phyloP scores from a whole-genome alignment of 2,113 vertebrate species.

The Synodontis membranacea region DNA sequence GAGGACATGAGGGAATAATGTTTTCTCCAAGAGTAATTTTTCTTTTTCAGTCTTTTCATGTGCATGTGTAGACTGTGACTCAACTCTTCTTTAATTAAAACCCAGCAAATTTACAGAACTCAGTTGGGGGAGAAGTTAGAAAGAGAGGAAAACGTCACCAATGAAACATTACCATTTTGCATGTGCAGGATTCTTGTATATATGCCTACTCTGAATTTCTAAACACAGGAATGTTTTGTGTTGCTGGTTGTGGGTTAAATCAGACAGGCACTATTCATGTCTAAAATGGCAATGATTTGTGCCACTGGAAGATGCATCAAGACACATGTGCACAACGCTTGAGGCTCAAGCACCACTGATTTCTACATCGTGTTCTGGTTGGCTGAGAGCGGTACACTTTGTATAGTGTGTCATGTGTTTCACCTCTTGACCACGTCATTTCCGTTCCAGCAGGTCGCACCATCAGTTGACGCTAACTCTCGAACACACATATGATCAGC shows the following conservation, averaged over 20 bases:
- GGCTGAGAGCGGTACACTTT: neutral
- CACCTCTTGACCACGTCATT: conserved; percentile 80
- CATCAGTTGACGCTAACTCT: conserved; percentile 75
- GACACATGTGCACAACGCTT: neutral
- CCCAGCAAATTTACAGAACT: neutral
- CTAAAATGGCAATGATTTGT: neutral
- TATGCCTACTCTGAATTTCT: neutral
- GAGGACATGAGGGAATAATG: neutral
- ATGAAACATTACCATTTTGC: too few species aligned
- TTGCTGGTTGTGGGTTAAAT: too few species aligned
- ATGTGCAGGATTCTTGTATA: too few species aligned
- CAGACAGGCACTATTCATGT: too few species aligned
- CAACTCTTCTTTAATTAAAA: neutral
- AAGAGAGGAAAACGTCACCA: too few species aligned
- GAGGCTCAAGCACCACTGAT: neutral
- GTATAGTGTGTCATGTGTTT: conserved; percentile 17
- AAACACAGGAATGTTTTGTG: neutral
- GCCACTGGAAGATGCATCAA: neutral
- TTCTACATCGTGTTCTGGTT: neutral
- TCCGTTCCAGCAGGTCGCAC: conserved; percentile 81
- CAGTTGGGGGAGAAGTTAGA: too few species aligned
- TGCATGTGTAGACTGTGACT: neutral
- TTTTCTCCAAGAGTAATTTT: neutral
- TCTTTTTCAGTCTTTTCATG: neutral
- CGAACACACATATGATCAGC: conserved; percentile 79